Base-by-base conservation (phyloP, 2,113 vertebrate genomes). In the Callocephalon fimbriatum region DNA sequence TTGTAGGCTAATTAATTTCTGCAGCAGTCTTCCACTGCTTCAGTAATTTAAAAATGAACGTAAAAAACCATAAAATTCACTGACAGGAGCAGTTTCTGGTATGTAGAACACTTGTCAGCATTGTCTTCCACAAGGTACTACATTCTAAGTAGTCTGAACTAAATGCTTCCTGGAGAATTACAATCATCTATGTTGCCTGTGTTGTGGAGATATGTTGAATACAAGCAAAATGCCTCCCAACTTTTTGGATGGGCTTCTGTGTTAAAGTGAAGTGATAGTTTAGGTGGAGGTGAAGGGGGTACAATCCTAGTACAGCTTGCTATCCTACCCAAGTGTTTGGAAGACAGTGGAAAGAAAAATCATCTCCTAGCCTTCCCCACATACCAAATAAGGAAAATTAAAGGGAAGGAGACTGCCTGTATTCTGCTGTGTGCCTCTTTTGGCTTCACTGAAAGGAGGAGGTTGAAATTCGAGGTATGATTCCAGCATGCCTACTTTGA, bases 301-400 rank as follows among this genome's bases (percentile, higher is more conserved):
- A 31, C 16, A 42, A 12, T 75, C 47, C 32, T 38, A 5, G 37
- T 59, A 7, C 23, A 77, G 25, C 35, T 68, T 58, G 40, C 48
- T 81, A 5, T 78, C 78, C 58, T 40, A 29, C 42, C 3, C 23
- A 48, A 51, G 12, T 54, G 47, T 66, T 63, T 63, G 4, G 5
- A 91, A 86, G 19, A 48, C 15, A n/a, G 8, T n/a, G 5, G 50
- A 25, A 58, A 71, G 37, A 62, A 59, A 77, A 81, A 15, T 26
- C 0, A 19, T 61, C 9, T 76, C 13, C 2, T 32, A 51, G 21
- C 40, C 59, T 80, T 92, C 19, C 2, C 2, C 5, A 16, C 1
- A 2, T 71, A 47, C 6, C 48, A 61, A 78, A 42, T n/a, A 76
- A 83, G 14, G 37, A 56, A 53, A n/a, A 71, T 15, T 29, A 25